phyloP scores from a whole-genome alignment of 1,140 invertebrate species.

The Hydropsyche tenuis region DNA sequence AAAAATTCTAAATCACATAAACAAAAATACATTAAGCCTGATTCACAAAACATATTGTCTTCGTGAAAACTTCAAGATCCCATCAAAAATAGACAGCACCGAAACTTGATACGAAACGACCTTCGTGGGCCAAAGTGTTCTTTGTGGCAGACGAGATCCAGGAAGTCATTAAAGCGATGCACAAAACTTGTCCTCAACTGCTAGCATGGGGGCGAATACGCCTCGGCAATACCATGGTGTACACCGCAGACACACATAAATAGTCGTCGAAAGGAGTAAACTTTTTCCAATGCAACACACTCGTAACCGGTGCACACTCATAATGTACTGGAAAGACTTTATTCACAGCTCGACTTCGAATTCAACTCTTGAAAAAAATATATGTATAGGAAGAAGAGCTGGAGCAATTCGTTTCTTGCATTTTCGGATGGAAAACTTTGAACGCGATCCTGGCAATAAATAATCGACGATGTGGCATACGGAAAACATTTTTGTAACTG shows the following conservation, averaged over 20 bases:
- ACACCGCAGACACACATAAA: neutral
- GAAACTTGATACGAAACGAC: too few species aligned
- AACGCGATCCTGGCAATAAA: neutral
- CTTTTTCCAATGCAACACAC: slow-evolving; percentile 9
- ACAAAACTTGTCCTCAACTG: neutral
- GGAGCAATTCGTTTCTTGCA: neutral
- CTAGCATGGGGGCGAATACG: neutral
- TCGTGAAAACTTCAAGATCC: too few species aligned
- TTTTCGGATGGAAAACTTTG: neutral
- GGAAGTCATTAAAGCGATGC: slow-evolving; percentile 16
- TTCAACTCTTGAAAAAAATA: neutral
- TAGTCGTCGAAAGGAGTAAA: slow-evolving; percentile 10
- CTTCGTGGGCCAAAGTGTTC: too few species aligned
- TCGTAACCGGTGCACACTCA: too few species aligned
- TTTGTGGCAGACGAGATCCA: neutral
- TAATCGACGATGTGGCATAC: too few species aligned
- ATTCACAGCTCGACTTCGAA: neutral
- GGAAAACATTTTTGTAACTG: too few species aligned
- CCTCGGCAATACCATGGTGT: neutral
- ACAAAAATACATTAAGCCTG: too few species aligned
- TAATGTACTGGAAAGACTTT: neutral
- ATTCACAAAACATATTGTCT: too few species aligned
- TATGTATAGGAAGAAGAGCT: neutral
- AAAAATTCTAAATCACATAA: too few species aligned
- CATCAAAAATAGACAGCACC: too few species aligned